Evolutionary conservation across 53 echinoderm and acorn worm genomes (phyloP).

Genomic region (Temnopleurus reevesii): DNA sequence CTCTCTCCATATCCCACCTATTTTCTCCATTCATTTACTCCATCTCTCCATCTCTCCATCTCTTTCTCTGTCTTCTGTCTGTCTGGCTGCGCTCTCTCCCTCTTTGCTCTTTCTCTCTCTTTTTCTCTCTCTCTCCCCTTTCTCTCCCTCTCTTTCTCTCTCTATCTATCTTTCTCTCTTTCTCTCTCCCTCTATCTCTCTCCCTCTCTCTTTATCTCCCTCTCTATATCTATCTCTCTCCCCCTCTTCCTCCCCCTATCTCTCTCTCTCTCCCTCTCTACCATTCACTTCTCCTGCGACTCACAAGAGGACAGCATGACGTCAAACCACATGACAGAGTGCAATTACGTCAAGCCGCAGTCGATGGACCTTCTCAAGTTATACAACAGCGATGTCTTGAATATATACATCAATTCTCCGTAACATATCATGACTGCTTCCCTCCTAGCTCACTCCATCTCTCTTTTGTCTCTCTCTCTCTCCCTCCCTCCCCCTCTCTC

Average conservation of each 20-base stretch:
- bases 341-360: slow-evolving; percentile 51
- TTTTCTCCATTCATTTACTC: neutral
- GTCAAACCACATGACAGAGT: slow-evolving; percentile 46
- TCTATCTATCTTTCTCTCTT: neutral
- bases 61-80: neutral
- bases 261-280: neutral
- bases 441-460: neutral
- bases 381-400: slow-evolving; percentile 11
- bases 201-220: neutral
- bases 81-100: neutral
- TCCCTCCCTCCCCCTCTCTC: neutral
- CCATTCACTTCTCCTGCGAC: neutral
- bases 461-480: neutral
- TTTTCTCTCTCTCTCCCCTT: neutral
- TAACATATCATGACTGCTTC: neutral
- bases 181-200: neutral
- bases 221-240: neutral
- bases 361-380: slow-evolving; percentile 20
- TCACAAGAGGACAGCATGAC: neutral
- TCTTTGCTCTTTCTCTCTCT: too few relatives aligned
- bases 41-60: neutral
- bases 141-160: neutral
- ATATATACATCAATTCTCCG: slow-evolving; percentile 29
- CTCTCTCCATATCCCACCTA: neutral
- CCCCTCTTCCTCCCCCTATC: neutral